phyloP scores from a whole-genome alignment of 2,797 vertebrate genomes.

The Silurus lanzhouensis region DNA sequence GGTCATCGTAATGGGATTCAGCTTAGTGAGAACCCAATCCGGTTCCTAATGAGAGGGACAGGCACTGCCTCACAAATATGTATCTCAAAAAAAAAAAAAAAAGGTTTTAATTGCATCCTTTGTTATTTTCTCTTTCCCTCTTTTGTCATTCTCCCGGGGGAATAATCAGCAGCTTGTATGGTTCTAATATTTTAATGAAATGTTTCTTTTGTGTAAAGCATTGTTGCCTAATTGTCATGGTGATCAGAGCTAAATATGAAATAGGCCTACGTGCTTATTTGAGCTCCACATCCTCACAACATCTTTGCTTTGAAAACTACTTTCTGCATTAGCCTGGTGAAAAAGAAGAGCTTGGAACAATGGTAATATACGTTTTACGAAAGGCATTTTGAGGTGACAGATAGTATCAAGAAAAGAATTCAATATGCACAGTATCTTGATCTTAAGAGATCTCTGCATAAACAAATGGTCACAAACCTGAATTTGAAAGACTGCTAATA shows the following conservation, averaged over 20 bases:
- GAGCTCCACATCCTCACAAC: constrained; percentile 63
- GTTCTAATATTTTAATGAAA: constrained; percentile 33
- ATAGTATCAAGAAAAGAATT: background rate
- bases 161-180: constrained; percentile 52
- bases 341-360: constrained; percentile 61
- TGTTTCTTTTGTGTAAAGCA: constrained; percentile 32
- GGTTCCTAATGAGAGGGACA: constrained; percentile 54
- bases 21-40: constrained; percentile 70
- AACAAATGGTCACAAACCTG: too few species aligned
- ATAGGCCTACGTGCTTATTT: constrained; percentile 58
- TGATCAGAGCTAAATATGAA: constrained; percentile 41
- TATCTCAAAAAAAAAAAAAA: background rate
- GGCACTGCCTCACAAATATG: constrained; percentile 41
- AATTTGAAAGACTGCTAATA: too few species aligned
- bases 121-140: constrained; percentile 21
- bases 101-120: constrained; percentile 37
- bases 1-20: constrained; percentile 80
- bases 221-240: constrained; percentile 18
- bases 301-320: constrained; percentile 67
- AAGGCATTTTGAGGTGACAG: constrained; percentile 51
- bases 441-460: too few species aligned
- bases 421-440: too few species aligned
- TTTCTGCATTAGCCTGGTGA: constrained; percentile 72
- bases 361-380: constrained; percentile 56
- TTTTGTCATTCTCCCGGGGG: constrained; percentile 40